phyloP scores from a whole-genome alignment of 2,888 invertebrate genomes.

The Epirrhoe alternata region DNA sequence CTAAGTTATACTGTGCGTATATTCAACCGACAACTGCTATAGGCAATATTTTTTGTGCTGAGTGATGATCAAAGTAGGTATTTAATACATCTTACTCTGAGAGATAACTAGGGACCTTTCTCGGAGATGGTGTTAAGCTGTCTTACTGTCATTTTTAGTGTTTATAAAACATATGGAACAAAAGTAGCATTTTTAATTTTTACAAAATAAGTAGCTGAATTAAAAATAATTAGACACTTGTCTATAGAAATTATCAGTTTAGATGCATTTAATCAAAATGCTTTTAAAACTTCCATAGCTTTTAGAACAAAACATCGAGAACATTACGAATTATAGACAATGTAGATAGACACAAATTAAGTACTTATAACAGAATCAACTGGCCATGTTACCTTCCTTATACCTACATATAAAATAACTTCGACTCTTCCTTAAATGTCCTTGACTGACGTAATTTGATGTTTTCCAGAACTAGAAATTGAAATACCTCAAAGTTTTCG shows the following conservation, averaged over 20 bases:
- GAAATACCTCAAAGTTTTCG: slow-evolving; percentile 49
- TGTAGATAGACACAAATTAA: slow-evolving; percentile 12
- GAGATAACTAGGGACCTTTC: too few relatives aligned
- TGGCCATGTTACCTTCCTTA: slow-evolving; percentile 13
- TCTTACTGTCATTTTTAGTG: slow-evolving; percentile 47
- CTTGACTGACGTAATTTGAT: slow-evolving; percentile 35
- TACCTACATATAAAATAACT: background rate
- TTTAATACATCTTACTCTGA: too few relatives aligned
- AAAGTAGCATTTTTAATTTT: slow-evolving; percentile 21
- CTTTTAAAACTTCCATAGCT: background rate
- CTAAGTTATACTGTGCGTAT: too few relatives aligned
- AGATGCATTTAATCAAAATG: slow-evolving; percentile 17
- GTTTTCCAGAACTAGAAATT: slow-evolving; percentile 51
- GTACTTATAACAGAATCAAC: slow-evolving; percentile 6
- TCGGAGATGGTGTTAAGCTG: background rate
- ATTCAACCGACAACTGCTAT: too few relatives aligned
- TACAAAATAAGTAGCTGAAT: slow-evolving; percentile 14
- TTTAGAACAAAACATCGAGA: slow-evolving; percentile 52
- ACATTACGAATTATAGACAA: slow-evolving; percentile 52
- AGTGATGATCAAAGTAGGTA: too few relatives aligned
- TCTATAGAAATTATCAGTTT: slow-evolving; percentile 17
- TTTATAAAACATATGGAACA: slow-evolving; percentile 44
- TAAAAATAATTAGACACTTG: slow-evolving; percentile 22
- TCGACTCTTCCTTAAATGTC: slow-evolving; percentile 17
- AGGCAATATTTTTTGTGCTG: too few relatives aligned